Evolutionary conservation across 2,888 invertebrate species (phyloP).

Genomic region (Clunio marinus): DNA sequence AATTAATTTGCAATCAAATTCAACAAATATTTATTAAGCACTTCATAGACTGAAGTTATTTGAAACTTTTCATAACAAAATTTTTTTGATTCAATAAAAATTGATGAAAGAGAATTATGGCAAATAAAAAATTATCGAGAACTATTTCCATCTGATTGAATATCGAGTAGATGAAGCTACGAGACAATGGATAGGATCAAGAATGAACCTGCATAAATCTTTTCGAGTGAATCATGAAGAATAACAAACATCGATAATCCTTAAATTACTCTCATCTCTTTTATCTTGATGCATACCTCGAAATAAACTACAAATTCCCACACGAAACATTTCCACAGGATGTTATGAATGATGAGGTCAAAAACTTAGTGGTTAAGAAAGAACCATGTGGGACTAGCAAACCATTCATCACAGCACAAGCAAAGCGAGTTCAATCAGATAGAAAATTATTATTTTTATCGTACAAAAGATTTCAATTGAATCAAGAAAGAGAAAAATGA

Average conservation of each 20-base stretch:
- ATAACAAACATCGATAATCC: conserved; percentile 37
- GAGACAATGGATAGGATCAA: conserved; percentile 1
- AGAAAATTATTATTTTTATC: conserved; percentile 15
- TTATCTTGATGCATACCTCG: not conserved
- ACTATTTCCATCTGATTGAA: conserved; percentile 10
- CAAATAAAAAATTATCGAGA: no score
- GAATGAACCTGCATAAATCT: conserved; percentile 39
- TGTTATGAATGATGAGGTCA: conserved; percentile 6
- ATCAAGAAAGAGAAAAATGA: no score
- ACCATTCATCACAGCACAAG: no score
- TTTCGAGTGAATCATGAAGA: conserved; percentile 28
- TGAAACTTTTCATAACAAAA: not conserved
- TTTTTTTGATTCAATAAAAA: not conserved
- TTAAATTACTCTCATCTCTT: conserved; percentile 35
- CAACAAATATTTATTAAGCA: no score
- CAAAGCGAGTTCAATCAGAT: conserved; percentile 4
- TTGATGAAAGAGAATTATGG: no score
- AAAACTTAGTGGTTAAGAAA: no score
- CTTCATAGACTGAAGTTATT: no score
- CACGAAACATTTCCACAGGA: conserved; percentile 25
- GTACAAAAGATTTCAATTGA: no score
- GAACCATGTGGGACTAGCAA: conserved; percentile 1
- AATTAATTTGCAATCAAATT: no score
- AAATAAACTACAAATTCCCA: conserved; percentile 34
- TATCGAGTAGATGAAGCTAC: not conserved